phyloP scores from a whole-genome alignment of 2,888 invertebrate genomes.

The Buathra laborator region DNA sequence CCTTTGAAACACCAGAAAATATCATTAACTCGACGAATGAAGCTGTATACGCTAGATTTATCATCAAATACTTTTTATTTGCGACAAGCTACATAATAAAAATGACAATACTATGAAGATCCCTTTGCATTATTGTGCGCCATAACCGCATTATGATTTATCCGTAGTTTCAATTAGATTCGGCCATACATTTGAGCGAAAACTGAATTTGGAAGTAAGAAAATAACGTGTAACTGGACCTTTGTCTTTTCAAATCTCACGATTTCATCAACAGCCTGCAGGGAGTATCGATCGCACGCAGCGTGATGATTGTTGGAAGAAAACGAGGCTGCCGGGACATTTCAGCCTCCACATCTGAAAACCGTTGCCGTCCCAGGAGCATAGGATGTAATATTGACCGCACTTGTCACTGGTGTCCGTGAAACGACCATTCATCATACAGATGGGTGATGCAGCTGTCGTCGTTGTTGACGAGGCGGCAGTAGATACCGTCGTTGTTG shows the following conservation, averaged over 20 bases:
- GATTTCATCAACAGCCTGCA: slow-evolving; percentile 2
- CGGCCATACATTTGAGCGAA: neutral
- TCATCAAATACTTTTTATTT: neutral
- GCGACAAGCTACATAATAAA: neutral
- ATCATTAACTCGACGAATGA: no score
- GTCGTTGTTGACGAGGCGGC: neutral
- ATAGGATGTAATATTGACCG: slow-evolving; percentile 11
- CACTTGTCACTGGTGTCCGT: neutral
- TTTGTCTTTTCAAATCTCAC: neutral
- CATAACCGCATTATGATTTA: neutral
- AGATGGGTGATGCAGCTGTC: neutral
- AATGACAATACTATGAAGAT: neutral
- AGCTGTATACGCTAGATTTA: no score
- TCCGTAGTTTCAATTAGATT: neutral
- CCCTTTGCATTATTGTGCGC: neutral
- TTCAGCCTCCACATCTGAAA: neutral
- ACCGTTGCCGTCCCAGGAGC: slow-evolving; percentile 8
- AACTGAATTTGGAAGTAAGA: neutral
- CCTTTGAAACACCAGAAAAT: no score
- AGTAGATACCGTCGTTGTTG: neutral
- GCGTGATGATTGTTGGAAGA: neutral
- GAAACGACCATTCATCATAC: slow-evolving; percentile 11
- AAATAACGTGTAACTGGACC: neutral
- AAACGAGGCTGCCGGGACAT: slow-evolving; percentile 31
- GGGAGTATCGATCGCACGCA: neutral